These are phyloP conservation scores for Drosophila infuscata DNA, from an alignment of 2,888 invertebrate genomes.

Conservation along the genomic window DNA sequence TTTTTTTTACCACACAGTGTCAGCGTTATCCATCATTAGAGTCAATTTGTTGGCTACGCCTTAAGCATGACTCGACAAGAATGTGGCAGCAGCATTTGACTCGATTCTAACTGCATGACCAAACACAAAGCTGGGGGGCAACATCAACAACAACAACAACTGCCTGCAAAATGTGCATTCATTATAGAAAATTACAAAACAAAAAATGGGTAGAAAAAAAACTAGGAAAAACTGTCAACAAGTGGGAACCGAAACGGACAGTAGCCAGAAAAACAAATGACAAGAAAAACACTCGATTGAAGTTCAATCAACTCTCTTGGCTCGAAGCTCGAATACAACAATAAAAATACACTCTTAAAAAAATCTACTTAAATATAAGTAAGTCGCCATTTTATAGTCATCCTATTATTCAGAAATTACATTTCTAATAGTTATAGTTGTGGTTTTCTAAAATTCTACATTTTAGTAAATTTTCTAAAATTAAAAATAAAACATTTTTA, in stretches of 20 bases:
- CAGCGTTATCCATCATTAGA: conserved; percentile 74
- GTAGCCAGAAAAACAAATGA: conserved; percentile 50
- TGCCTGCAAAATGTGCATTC: conserved; percentile 68
- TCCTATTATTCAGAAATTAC: neutral
- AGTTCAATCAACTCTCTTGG: conserved; percentile 57
- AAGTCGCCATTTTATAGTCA: neutral
- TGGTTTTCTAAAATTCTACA: neutral
- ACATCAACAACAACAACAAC: neutral
- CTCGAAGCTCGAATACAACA: neutral
- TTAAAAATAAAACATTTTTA: neutral
- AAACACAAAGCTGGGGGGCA: conserved; percentile 37
- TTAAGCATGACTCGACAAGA: conserved; percentile 64
- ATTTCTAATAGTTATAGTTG: neutral
- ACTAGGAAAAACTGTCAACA: conserved; percentile 68
- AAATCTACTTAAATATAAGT: neutral
- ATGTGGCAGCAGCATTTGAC: conserved; percentile 23
- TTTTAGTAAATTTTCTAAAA: neutral
- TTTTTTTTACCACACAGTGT: conserved; percentile 21
- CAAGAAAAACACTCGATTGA: conserved; percentile 38
- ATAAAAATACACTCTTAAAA: neutral
- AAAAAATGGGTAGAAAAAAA: conserved; percentile 27
- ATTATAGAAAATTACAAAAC: conserved; percentile 75
- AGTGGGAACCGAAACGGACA: conserved; percentile 48
- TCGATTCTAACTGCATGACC: conserved; percentile 62
- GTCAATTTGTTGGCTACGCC: conserved; percentile 76